These are phyloP conservation scores for Diorhabda elongata DNA, from an alignment of 1,140 invertebrate species.

Conservation along the genomic window DNA sequence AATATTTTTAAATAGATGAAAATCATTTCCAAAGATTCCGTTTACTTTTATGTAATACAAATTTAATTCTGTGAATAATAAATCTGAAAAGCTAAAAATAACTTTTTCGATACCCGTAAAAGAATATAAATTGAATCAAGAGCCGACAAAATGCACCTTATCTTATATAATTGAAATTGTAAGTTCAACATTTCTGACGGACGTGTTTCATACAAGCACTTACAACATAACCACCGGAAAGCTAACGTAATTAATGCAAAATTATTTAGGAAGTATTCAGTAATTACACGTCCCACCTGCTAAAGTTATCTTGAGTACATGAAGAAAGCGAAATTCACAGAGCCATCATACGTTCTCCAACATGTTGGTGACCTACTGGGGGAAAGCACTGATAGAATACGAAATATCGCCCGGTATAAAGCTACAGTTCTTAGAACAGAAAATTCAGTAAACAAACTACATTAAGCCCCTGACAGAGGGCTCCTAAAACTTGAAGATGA, in stretches of 20 bases:
- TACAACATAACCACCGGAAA: too few species aligned
- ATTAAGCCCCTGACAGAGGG: conserved; percentile 31
- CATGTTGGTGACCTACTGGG: conserved; percentile 16
- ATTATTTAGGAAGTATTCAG: background rate
- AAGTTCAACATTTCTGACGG: too few species aligned
- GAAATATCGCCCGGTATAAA: conserved; percentile 38
- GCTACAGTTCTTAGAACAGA: conserved; percentile 24
- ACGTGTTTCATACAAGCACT: too few species aligned
- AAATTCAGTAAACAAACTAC: conserved; percentile 38
- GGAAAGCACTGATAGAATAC: conserved; percentile 31
- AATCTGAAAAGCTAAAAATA: too few species aligned
- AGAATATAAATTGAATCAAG: too few species aligned
- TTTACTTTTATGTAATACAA: too few species aligned
- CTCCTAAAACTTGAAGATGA: conserved; percentile 34
- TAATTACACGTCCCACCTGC: conserved; percentile 4
- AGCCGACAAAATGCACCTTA: too few species aligned
- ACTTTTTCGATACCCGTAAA: too few species aligned
- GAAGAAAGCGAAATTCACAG: conserved; percentile 16
- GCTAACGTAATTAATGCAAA: background rate
- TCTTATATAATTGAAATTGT: too few species aligned
- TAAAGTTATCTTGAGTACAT: background rate
- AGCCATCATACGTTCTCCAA: conserved; percentile 16
- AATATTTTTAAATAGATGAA: too few species aligned
- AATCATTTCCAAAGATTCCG: too few species aligned
- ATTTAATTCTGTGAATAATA: too few species aligned